Evolutionary conservation across 2,888 invertebrate species (phyloP).

Genomic region (Euproctis similis): DNA sequence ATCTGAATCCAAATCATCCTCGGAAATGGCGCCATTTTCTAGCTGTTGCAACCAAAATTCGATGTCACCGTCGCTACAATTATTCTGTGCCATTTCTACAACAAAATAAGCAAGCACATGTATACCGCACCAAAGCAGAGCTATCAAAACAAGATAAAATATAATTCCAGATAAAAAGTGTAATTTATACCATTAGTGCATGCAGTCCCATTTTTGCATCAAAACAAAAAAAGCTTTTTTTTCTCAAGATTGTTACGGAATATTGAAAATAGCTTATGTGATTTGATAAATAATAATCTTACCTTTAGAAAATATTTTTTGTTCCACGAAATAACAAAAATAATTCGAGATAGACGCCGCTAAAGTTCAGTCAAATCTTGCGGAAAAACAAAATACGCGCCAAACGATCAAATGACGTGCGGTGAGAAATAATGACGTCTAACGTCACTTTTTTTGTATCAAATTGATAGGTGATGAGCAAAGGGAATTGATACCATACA

Average conservation of each 20-base stretch:
- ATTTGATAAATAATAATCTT: neutral
- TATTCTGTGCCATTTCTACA: neutral
- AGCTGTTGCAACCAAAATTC: neutral
- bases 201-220: conserved; percentile 1
- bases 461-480: neutral
- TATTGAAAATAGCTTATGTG: neutral
- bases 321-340: neutral
- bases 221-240: neutral
- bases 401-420: too few relatives aligned
- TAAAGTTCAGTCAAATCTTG: neutral
- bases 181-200: neutral
- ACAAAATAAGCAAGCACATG: neutral
- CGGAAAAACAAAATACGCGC: neutral
- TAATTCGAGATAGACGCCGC: neutral
- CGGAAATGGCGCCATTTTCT: neutral
- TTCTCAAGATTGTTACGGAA: neutral
- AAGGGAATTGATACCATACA: conserved; percentile 1
- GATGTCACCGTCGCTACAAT: neutral
- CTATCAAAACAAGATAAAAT: neutral
- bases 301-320: conserved; percentile 1
- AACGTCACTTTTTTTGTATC: neutral
- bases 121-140: neutral
- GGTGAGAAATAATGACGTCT: too few relatives aligned
- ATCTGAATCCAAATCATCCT: neutral
- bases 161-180: neutral